A percentile compares a stretch with the other conserved stretches of the same genome.
phyloP scores from a whole-genome alignment of 2,888 invertebrate genomes.

The Helleia helle region DNA sequence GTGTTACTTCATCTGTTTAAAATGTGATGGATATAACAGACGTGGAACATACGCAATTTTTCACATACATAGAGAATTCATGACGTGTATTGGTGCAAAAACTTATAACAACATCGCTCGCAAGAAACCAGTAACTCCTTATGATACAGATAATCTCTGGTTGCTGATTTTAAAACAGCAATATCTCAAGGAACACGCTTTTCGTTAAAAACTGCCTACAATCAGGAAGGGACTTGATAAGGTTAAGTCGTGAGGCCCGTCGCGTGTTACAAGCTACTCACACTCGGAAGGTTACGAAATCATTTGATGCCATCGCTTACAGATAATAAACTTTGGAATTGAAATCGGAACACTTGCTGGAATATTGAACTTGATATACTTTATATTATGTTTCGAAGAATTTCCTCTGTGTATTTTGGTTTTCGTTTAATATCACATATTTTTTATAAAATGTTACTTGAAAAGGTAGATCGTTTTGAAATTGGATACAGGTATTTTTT shows the following conservation, averaged over 20 bases:
- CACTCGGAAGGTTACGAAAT: conserved; percentile 30
- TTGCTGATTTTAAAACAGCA: conserved; percentile 6
- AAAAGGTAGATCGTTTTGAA: too few species aligned
- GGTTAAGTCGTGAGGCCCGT: conserved; percentile 33
- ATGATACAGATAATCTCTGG: not conserved
- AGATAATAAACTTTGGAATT: conserved; percentile 27
- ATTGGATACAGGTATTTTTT: too few species aligned
- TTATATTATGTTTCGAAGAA: not conserved
- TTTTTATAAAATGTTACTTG: too few species aligned
- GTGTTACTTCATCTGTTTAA: not conserved
- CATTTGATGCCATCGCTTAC: conserved; percentile 28
- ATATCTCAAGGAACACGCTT: conserved; percentile 11
- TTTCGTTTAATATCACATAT: too few species aligned
- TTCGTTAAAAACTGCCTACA: conserved; percentile 11
- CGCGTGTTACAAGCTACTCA: conserved; percentile 39
- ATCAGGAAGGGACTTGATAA: conserved; percentile 20
- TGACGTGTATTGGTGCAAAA: not conserved
- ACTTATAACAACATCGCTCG: not conserved
- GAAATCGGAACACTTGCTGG: conserved; percentile 15
- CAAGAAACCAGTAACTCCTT: not conserved
- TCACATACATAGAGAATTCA: not conserved
- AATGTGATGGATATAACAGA: not conserved
- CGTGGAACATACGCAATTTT: conserved; percentile 1
- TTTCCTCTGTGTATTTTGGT: too few species aligned
- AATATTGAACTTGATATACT: not conserved